Percentiles rank a stretch among this genome's conserved stretches.
Conservation (phyloP, 2,888 invertebrate species). For the Thymelicus lineola region DNA sequence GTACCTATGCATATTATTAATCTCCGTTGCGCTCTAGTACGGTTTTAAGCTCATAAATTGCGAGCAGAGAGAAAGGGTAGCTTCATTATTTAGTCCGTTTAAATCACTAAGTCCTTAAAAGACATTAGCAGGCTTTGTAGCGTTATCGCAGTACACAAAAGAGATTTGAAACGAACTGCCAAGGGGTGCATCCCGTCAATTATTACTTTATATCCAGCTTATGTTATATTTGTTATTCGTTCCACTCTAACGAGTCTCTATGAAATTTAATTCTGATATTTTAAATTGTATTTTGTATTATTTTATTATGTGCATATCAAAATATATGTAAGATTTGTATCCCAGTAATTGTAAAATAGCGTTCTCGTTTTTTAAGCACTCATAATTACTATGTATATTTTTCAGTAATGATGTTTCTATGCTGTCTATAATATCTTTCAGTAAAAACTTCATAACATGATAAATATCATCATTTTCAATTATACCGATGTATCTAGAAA, state of each 20-base stretch:
- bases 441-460: no score
- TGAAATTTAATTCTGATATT: background rate
- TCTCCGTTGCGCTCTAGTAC: constrained; percentile 44
- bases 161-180: constrained; percentile 71
- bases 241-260: constrained; percentile 11
- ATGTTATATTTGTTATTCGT: constrained; percentile 48
- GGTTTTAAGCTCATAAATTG: constrained; percentile 75
- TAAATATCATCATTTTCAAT: no score
- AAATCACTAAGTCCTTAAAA: constrained; percentile 86
- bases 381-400: no score
- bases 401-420: no score
- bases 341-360: no score
- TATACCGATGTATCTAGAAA: background rate
- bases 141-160: constrained; percentile 82
- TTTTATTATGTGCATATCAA: background rate
- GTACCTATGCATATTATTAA: constrained; percentile 31
- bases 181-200: constrained; percentile 64
- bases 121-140: constrained; percentile 83
- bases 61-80: constrained; percentile 72
- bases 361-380: no score
- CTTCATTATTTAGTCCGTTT: constrained; percentile 85
- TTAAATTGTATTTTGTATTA: background rate
- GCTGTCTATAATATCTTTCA: no score
- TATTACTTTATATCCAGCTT: constrained; percentile 66
- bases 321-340: no score